These are phyloP conservation scores for Plestiodon gilberti DNA, from an alignment of 2,113 vertebrate species.

Conservation along the genomic window DNA sequence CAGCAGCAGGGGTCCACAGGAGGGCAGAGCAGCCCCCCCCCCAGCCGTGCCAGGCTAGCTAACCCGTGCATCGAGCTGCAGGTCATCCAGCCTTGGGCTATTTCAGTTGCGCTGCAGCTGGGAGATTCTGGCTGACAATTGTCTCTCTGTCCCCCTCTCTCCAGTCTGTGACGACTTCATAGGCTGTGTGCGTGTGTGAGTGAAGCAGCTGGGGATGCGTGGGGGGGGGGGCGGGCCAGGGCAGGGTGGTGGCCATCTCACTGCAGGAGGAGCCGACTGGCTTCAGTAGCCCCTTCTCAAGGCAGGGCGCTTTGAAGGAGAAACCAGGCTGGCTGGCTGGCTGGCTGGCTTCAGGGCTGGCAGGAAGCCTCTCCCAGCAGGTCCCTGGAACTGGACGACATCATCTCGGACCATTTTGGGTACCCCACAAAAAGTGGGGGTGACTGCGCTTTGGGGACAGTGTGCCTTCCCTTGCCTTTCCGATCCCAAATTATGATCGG, in stretches of 20 bases:
- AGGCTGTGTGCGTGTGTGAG: neutral
- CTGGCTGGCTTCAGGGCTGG: neutral
- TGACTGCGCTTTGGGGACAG: too few species aligned
- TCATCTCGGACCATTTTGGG: too few species aligned
- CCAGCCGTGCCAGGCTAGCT: too few species aligned
- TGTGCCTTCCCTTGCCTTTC: too few species aligned
- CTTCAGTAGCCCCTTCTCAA: neutral
- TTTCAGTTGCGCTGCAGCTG: constrained; percentile 1
- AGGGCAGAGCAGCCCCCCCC: too few species aligned
- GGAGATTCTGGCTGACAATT: neutral
- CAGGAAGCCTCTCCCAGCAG: neutral
- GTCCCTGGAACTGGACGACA: too few species aligned
- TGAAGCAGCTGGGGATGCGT: neutral
- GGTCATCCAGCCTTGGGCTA: too few species aligned
- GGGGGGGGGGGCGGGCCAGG: neutral
- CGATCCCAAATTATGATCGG: too few species aligned
- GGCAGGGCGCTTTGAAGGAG: neutral
- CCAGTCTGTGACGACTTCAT: neutral
- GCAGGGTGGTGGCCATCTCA: neutral
- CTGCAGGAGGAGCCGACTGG: neutral
- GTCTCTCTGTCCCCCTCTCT: neutral
- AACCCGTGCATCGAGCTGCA: too few species aligned
- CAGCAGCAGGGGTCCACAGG: too few species aligned
- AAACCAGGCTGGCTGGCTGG: neutral
- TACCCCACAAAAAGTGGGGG: too few species aligned